phyloP scores from a whole-genome alignment of 2,888 invertebrate species.

The Meganola albula region DNA sequence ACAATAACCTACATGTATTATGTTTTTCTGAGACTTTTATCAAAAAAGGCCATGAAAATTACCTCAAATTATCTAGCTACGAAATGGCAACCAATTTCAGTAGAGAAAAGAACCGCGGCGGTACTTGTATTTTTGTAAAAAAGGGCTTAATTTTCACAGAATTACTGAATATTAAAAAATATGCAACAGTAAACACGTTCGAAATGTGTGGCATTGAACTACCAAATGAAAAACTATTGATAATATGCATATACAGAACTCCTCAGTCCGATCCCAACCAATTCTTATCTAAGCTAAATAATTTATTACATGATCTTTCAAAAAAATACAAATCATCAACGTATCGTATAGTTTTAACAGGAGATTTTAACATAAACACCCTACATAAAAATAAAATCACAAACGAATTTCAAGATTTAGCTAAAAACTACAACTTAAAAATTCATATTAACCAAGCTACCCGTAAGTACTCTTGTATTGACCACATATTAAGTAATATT shows the following conservation, averaged over 20 bases:
- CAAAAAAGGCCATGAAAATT: slow-evolving; percentile 3
- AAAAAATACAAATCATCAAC: not conserved
- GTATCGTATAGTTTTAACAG: not conserved
- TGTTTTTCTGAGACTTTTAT: slow-evolving; percentile 6
- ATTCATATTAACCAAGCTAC: not conserved
- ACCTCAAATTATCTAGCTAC: slow-evolving; percentile 1
- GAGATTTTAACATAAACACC: not conserved
- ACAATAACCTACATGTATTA: slow-evolving; percentile 3
- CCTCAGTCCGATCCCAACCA: no score
- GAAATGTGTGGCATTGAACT: slow-evolving; percentile 8
- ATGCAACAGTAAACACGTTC: slow-evolving; percentile 6
- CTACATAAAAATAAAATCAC: not conserved
- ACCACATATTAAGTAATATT: no score
- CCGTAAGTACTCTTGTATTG: not conserved
- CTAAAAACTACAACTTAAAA: not conserved
- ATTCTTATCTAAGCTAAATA: no score
- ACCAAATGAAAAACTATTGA: no score
- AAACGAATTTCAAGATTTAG: no score
- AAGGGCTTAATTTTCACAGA: slow-evolving; percentile 4
- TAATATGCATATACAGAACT: not conserved
- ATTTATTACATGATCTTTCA: not conserved
- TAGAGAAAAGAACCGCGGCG: slow-evolving; percentile 6
- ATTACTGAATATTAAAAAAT: slow-evolving; percentile 1
- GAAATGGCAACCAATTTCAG: slow-evolving; percentile 3
- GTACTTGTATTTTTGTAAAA: slow-evolving; percentile 8